Percentiles rank a stretch among this genome's conserved stretches.
Conservation (phyloP, 2,888 invertebrate species). For the Laspeyria flexula region DNA sequence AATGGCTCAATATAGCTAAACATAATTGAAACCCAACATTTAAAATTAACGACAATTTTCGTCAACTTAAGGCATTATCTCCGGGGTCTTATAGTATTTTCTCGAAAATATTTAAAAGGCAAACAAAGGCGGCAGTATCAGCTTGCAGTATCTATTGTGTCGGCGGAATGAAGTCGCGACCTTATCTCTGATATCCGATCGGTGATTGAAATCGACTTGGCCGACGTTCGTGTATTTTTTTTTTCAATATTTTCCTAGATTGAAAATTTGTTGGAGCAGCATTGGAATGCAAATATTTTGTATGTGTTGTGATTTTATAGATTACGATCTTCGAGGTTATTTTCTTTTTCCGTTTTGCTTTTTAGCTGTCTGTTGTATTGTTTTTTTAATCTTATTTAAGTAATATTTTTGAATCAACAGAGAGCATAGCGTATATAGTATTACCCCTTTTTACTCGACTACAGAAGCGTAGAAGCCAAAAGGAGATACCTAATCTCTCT, state of each 20-base stretch:
- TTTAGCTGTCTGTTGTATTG: not conserved
- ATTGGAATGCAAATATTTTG: slow-evolving; percentile 38
- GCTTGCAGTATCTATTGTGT: slow-evolving; percentile 47
- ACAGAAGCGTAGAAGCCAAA: too few relatives aligned
- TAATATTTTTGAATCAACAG: not conserved
- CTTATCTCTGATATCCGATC: slow-evolving; percentile 45
- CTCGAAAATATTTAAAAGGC: slow-evolving; percentile 43
- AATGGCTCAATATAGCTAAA: not conserved
- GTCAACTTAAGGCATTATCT: slow-evolving; percentile 1
- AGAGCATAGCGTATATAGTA: too few relatives aligned
- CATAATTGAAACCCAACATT: slow-evolving; percentile 11
- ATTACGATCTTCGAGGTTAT: slow-evolving; percentile 7
- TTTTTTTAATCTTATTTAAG: not conserved
- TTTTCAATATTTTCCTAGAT: slow-evolving; percentile 38
- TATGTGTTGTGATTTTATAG: slow-evolving; percentile 19
- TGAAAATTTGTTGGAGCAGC: slow-evolving; percentile 37
- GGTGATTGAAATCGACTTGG: slow-evolving; percentile 42
- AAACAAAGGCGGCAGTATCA: slow-evolving; percentile 42
- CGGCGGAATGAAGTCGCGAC: slow-evolving; percentile 41
- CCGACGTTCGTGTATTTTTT: slow-evolving; percentile 36
- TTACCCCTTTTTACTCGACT: too few relatives aligned
- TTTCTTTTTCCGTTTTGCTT: not conserved
- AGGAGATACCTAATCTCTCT: too few relatives aligned
- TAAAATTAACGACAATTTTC: slow-evolving; percentile 7
- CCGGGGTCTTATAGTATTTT: slow-evolving; percentile 15